Conservation (phyloP, 2,888 invertebrate species). For the Pycnomerus fuliginosus region DNA sequence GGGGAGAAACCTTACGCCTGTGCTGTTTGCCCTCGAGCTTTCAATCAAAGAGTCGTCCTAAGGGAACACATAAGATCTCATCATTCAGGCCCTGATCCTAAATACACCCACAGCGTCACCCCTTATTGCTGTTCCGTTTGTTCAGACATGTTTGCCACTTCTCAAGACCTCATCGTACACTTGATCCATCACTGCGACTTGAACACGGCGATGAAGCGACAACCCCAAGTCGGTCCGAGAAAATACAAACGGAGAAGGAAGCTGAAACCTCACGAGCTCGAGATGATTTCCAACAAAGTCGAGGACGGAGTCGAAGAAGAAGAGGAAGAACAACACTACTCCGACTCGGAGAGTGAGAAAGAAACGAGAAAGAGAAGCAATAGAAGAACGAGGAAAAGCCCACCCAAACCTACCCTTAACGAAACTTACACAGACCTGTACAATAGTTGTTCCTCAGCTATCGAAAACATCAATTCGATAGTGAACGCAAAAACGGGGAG, state of each 20-base stretch:
- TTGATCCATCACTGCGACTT: constrained; percentile 83
- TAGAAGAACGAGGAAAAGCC: constrained; percentile 48
- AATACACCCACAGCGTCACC: constrained; percentile 61
- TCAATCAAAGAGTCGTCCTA: constrained; percentile 82
- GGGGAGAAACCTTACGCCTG: constrained; percentile 79
- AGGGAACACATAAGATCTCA: constrained; percentile 84
- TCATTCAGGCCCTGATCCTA: constrained; percentile 78
- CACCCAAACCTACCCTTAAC: constrained; percentile 36
- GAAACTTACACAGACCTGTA: constrained; percentile 53
- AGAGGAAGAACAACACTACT: constrained; percentile 44
- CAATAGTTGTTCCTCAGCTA: constrained; percentile 54
- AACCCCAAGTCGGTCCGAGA: constrained; percentile 70
- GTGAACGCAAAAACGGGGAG: constrained; percentile 50
- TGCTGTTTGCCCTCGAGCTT: constrained; percentile 82
- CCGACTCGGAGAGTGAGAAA: constrained; percentile 43
- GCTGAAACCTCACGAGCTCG: constrained; percentile 65
- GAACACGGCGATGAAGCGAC: constrained; percentile 78
- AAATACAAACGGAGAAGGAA: constrained; percentile 81
- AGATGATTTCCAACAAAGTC: constrained; percentile 46
- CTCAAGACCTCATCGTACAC: constrained; percentile 76
- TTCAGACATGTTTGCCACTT: constrained; percentile 66
- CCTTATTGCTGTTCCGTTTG: constrained; percentile 78
- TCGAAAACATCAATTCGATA: constrained; percentile 55
- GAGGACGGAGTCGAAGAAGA: constrained; percentile 34
- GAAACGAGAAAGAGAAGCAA: constrained; percentile 30